Evolutionary conservation across 2,113 vertebrate genomes (phyloP).

Genomic region (Holacanthus passer): DNA sequence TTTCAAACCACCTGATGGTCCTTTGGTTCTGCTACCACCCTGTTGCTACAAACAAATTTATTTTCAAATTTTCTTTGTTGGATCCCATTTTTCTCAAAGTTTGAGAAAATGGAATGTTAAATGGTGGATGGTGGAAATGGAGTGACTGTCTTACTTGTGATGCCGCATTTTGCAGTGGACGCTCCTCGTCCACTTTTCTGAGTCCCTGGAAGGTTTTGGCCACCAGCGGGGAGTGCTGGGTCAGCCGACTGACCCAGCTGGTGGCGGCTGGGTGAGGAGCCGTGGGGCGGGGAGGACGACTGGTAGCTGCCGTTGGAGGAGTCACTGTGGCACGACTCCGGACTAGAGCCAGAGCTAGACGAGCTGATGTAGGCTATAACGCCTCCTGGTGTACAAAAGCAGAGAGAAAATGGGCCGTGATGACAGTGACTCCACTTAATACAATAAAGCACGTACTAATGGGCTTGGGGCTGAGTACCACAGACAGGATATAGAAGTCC

Average conservation of each 20-base stretch:
- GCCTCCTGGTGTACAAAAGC: conserved; percentile 84
- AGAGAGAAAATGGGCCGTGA: not conserved
- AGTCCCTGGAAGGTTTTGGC: conserved; percentile 78
- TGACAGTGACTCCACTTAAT: too few species aligned
- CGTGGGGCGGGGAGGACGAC: conserved; percentile 88
- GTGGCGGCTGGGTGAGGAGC: conserved; percentile 84
- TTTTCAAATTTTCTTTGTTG: too few species aligned
- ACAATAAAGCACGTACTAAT: too few species aligned
- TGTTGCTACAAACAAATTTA: too few species aligned
- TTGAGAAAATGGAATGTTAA: not conserved
- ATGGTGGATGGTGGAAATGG: too few species aligned
- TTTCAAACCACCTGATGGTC: too few species aligned
- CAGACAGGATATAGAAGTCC: too few species aligned
- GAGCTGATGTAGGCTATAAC: conserved; percentile 97
- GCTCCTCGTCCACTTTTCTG: conserved; percentile 86
- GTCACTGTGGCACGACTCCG: conserved; percentile 96
- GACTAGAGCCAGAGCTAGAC: conserved; percentile 92
- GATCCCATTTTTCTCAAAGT: too few species aligned
- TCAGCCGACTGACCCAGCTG: conserved; percentile 45
- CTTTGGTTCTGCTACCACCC: too few species aligned
- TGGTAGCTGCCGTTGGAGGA: conserved; percentile 94
- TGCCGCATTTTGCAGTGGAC: conserved; percentile 86
- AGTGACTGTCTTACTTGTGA: conserved; percentile 89
- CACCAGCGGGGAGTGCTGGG: not conserved
- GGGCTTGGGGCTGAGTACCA: too few species aligned